Evolutionary conservation across 2,113 vertebrate species (phyloP), one percentile per base, ranked within the genome.

Genomic region (Hippolais icterina): DNA sequence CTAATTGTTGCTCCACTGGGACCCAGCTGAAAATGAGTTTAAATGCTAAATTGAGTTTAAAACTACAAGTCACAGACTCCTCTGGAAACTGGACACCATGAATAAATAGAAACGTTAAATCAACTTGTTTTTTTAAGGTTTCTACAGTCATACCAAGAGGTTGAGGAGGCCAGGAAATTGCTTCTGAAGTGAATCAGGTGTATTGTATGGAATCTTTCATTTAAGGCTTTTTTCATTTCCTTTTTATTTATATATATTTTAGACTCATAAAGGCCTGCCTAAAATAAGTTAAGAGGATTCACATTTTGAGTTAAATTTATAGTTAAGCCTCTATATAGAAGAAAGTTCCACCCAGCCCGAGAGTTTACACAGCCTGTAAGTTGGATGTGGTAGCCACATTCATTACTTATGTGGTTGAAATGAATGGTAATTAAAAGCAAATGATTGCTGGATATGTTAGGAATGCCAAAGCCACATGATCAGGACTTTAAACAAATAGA

Each of bases 1-100:
- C 94, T 98, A 98, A 98, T 98, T 97, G 93, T 96, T 91, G 87
- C 94, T 96, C 98, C 95, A 44, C 56, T 88, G 97, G 97, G 98
- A 98, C 94, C 65, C 93, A 97, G 96, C 96, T 96, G 97, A 98
- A 98, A 98, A 98, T 98, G 96, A 98, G 97, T 96, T 97, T 97
- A 98, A 98, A 98, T 98, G 94, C 97, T 98, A 97, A 98, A 97
- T 89, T 98, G 96, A 97, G 96, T 98, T 98, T 97, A 95, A 98
- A 98, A 97, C 95, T 97, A 92, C 97, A 95, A 93, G 93, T 91
- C 92, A 93, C 94, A 96, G 93, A 86, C 96, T 97, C 69, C 94
- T 97, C 84, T 98, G 96, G 98, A 98, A 98, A 98, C 46, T 82
- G 95, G 96, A 98, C 90, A 98, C 97, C 96, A 28, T 93, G 92